Conservation (phyloP, 2,888 invertebrate species). For the Alloplasta piceator region DNA sequence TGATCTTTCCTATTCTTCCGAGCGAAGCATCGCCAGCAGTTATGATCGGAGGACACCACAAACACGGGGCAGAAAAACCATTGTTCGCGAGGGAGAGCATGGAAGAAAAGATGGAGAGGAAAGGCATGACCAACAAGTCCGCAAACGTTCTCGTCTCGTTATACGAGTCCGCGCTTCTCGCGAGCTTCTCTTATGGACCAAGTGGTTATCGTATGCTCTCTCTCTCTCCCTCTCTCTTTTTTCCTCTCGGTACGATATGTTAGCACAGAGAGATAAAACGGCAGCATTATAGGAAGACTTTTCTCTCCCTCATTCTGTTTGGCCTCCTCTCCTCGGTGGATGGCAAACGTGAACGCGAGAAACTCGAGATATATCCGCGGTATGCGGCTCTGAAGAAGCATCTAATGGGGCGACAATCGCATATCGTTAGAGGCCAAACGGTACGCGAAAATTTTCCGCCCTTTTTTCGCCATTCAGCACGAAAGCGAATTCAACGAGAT, state of each 20-base stretch:
- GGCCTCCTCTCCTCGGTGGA: too few relatives aligned
- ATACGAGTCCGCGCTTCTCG: slow-evolving; percentile 69
- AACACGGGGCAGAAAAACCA: slow-evolving; percentile 33
- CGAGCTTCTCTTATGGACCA: slow-evolving; percentile 34
- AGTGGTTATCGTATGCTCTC: slow-evolving; percentile 37
- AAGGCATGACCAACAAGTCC: too few relatives aligned
- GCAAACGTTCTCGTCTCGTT: slow-evolving; percentile 75
- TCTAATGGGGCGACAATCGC: slow-evolving; percentile 82
- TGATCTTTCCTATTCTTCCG: slow-evolving; percentile 17
- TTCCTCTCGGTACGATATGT: slow-evolving; percentile 14
- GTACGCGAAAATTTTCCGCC: slow-evolving; percentile 68
- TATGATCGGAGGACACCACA: slow-evolving; percentile 43
- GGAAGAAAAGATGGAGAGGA: slow-evolving; percentile 4
- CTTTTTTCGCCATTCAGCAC: neutral
- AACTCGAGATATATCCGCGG: slow-evolving; percentile 74
- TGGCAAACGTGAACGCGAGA: slow-evolving; percentile 66
- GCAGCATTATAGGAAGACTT: slow-evolving; percentile 41
- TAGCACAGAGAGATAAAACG: slow-evolving; percentile 48
- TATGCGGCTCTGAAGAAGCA: slow-evolving; percentile 76
- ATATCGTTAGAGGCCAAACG: slow-evolving; percentile 79
- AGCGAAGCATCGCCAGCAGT: slow-evolving; percentile 33
- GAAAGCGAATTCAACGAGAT: slow-evolving; percentile 13
- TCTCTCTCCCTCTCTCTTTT: too few relatives aligned
- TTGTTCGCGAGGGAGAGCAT: neutral
- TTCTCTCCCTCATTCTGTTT: slow-evolving; percentile 54